Conservation (phyloP, 2,888 invertebrate species). For the Polietes domitor region DNA sequence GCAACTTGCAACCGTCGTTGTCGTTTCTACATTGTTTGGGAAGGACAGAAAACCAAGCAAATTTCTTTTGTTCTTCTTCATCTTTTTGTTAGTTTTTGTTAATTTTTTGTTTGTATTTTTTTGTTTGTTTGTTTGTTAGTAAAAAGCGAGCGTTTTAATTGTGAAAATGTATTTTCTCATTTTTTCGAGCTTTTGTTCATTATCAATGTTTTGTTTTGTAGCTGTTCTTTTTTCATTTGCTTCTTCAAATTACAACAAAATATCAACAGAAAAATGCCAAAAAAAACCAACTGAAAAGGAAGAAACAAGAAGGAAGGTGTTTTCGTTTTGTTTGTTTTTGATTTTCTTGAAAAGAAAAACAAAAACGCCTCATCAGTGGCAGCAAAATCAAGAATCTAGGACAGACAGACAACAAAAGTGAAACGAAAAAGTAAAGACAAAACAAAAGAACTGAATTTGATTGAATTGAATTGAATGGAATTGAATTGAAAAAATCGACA, state of each 20-base stretch:
- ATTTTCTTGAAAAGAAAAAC: background rate
- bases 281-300: too few relatives aligned
- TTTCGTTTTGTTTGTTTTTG: too few relatives aligned
- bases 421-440: background rate
- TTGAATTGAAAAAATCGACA: slow-evolving; percentile 10
- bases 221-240: slow-evolving; percentile 7
- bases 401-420: background rate
- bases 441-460: background rate
- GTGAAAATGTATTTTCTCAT: slow-evolving; percentile 12
- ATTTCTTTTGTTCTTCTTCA: slow-evolving; percentile 66
- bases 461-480: slow-evolving; percentile 23
- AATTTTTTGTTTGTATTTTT: background rate
- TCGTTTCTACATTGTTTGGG: slow-evolving; percentile 35
- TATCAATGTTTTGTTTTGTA: slow-evolving; percentile 13
- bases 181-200: slow-evolving; percentile 28
- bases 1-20: slow-evolving; percentile 13
- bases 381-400: too few relatives aligned
- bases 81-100: slow-evolving; percentile 48
- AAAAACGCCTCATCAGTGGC: background rate
- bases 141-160: slow-evolving; percentile 35
- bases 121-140: slow-evolving; percentile 18
- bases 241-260: slow-evolving; percentile 28
- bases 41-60: slow-evolving; percentile 77
- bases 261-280: background rate
- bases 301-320: background rate